Evolutionary conservation across 35 echinoderm and acorn worm species (phyloP).

Genomic region (Ophioderma brevispina): DNA sequence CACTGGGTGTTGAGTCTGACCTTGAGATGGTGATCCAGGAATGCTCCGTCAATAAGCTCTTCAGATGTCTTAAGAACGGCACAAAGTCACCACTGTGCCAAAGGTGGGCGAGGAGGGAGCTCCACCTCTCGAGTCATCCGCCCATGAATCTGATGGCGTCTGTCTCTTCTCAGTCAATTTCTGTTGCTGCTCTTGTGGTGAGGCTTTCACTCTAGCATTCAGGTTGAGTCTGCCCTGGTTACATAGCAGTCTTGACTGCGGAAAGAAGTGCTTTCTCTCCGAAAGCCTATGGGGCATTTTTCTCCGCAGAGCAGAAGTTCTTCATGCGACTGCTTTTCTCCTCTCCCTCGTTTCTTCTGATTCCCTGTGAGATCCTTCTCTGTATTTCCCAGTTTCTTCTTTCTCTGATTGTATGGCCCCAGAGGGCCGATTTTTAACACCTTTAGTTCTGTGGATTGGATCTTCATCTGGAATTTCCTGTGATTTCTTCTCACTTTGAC

Average conservation of each 20-base stretch:
- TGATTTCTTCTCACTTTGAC: conserved; percentile 26
- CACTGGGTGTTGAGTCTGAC: not conserved
- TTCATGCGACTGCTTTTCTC: conserved; percentile 65
- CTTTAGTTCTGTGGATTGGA: not conserved
- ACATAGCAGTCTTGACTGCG: not conserved
- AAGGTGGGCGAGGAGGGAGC: conserved; percentile 10
- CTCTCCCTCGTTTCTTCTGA: conserved; percentile 66
- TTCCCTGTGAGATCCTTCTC: conserved; percentile 79
- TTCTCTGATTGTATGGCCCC: conserved; percentile 56
- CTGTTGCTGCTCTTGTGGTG: not conserved
- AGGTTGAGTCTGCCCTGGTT: not conserved
- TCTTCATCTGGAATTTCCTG: not conserved
- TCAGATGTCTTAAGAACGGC: conserved; percentile 75
- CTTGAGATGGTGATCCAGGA: conserved; percentile 60
- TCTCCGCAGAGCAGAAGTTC: conserved; percentile 72
- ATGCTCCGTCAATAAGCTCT: conserved; percentile 56
- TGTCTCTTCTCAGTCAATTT: conserved; percentile 14
- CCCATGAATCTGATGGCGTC: not conserved
- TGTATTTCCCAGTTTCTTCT: conserved; percentile 69
- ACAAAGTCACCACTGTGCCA: conserved; percentile 68
- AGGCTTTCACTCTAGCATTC: not conserved
- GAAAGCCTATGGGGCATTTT: conserved; percentile 40
- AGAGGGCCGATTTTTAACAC: conserved; percentile 34
- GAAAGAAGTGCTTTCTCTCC: not conserved
- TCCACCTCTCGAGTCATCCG: too few species aligned